Evolutionary conservation across 2,113 vertebrate species (phyloP), one percentile per base, ranked within the genome.

Genomic region (Paramormyrops kingsleyae): DNA sequence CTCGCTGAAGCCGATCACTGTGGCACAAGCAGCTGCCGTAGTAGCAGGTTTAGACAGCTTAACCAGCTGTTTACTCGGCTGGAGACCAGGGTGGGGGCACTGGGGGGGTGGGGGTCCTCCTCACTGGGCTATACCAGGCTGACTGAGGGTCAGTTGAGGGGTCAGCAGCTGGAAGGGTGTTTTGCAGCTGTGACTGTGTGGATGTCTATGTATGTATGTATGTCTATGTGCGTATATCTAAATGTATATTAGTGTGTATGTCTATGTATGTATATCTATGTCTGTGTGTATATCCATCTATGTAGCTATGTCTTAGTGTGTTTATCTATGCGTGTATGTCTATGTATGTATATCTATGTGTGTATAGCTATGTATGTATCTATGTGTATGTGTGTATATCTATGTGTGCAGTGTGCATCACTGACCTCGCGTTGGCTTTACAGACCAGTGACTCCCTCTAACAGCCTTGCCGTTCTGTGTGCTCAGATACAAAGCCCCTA

Each of bases 1-100:
- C 24, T 56, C 1, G 3, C 49, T 19, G 35, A 56, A 84, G 24
- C 47, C 27, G n/a, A 46, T 10, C 50, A 3, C 10, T 27, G 47
- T 19, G 19, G 7, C 52, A 88, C 53, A 27, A 52, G 87, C 83
- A 59, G 88, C 52, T 89, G 49, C 27, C 21, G n/a, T 89, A 89
- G 52, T 83, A 56, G 85, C 89, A 66, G 53, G 52, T 89, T 89
- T 42, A 89, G 80, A 15, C 21, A 52, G 52, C 80, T 56, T 84
- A 89, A 59, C 49, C 89, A 62, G 89, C 89, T 89, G 88, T 35
- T 35, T 19, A 62, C 39, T 9, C 50, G 70, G 52, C 31, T 77
- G 88, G 46, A 53, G 49, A 42, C 49, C 17, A 49, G 70, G 70
- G 49, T 24, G 88, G 31, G 70, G 62, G 88, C n/a, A 44, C 7